Percentiles rank a stretch among this genome's conserved stretches.
Evolutionary conservation across 1,140 invertebrate species (phyloP).

Genomic region (Zaprionus lachaisei): DNA sequence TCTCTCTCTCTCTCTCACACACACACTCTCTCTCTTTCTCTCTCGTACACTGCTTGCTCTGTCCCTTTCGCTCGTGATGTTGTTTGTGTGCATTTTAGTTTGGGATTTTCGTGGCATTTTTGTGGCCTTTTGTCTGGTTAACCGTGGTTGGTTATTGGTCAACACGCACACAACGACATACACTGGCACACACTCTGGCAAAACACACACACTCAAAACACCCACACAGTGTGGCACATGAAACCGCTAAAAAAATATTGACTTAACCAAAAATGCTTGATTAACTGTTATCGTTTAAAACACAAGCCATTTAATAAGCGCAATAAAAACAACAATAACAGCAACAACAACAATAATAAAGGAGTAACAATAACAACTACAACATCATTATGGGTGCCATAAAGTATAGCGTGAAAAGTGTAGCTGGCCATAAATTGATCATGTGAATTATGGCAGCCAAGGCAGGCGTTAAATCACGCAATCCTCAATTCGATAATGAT

Average conservation of each 20-base stretch:
- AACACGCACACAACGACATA: conserved; percentile 54
- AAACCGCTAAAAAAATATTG: conserved; percentile 79
- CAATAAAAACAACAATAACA: conserved; percentile 39
- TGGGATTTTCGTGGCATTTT: conserved; percentile 84
- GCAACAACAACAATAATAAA: conserved; percentile 5
- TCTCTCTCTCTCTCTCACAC: conserved; percentile 31
- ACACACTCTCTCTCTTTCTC: conserved; percentile 5
- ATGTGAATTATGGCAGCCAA: conserved; percentile 14
- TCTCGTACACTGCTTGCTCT: conserved; percentile 21
- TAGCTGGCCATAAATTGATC: conserved; percentile 32
- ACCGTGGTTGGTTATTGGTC: conserved; percentile 84
- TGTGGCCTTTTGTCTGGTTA: conserved; percentile 84
- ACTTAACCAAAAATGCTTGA: conserved; percentile 81
- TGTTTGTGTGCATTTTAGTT: conserved; percentile 84
- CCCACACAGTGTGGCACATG: conserved; percentile 25
- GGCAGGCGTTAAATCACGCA: not conserved
- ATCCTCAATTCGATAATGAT: conserved; percentile 6
- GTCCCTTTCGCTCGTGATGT: conserved; percentile 36
- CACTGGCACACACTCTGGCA: conserved; percentile 12
- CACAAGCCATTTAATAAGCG: conserved; percentile 60
- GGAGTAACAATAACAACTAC: not conserved
- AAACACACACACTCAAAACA: conserved; percentile 7
- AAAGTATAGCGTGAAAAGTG: conserved; percentile 15
- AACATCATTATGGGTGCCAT: conserved; percentile 6
- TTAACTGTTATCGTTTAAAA: conserved; percentile 75